A percentile compares a stretch with the other conserved stretches of the same genome.
These are phyloP conservation scores for Melanotaenia parkinsoni DNA, from an alignment of 2,797 vertebrate species.

Conservation along the genomic window DNA sequence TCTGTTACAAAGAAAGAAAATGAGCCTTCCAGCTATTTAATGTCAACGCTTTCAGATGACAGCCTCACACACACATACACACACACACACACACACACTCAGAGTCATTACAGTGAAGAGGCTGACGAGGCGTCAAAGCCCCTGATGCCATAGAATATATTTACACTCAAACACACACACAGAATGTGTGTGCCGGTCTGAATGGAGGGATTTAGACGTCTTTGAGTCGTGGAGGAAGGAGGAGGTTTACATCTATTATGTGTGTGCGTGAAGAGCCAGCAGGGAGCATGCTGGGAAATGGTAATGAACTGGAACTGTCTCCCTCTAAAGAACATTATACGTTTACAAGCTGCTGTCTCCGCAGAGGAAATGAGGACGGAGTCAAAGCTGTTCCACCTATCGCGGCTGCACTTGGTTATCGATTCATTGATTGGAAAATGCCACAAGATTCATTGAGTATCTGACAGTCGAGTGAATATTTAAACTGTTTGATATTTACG, in stretches of 20 bases:
- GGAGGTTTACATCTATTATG: slow-evolving; percentile 39
- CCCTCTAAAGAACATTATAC: slow-evolving; percentile 44
- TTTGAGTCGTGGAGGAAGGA: slow-evolving; percentile 44
- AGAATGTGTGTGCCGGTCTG: slow-evolving; percentile 30
- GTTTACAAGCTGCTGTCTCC: slow-evolving; percentile 42
- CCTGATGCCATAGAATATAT: slow-evolving; percentile 39
- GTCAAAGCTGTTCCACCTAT: not conserved
- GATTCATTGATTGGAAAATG: not conserved
- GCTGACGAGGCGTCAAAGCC: slow-evolving; percentile 68
- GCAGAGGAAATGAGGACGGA: slow-evolving; percentile 3
- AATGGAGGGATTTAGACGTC: slow-evolving; percentile 57
- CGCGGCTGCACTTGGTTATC: not conserved
- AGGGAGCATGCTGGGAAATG: slow-evolving; percentile 53
- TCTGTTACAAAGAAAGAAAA: slow-evolving; percentile 67
- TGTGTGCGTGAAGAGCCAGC: slow-evolving; percentile 24
- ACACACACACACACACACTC: slow-evolving; percentile 29
- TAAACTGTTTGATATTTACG: no score
- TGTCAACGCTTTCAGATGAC: slow-evolving; percentile 57
- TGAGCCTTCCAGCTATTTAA: slow-evolving; percentile 67
- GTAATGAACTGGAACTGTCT: slow-evolving; percentile 53
- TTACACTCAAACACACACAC: slow-evolving; percentile 6
- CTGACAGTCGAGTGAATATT: no score
- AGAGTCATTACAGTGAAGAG: slow-evolving; percentile 55
- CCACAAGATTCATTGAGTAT: not conserved
- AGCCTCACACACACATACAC: slow-evolving; percentile 10